Base-by-base conservation (phyloP, 1,140 invertebrate genomes). In the Drosophila serrata region DNA sequence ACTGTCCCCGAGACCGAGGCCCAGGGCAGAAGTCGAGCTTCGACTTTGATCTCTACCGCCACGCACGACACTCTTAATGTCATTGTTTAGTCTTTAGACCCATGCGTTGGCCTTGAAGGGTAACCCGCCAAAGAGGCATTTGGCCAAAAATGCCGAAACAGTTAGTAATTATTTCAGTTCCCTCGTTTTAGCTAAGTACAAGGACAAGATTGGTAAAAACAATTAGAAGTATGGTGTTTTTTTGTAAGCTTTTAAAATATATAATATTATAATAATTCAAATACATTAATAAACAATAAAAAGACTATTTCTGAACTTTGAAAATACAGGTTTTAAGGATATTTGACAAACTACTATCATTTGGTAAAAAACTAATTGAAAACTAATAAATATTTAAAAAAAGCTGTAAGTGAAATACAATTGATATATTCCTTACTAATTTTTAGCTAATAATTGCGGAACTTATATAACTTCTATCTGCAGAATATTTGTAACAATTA, bases 1-100 rank as follows among this genome's bases (percentile, higher is more conserved):
- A 31, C 67, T 69, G 64, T 22, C 68, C 39, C 64, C 24, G 40
- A n/a, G 51, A 33, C 33, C 35, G 40, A 42, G 39, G 33, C 64
- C 49, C 37, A 43, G 37, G 40, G 42, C 62, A 67, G 60, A 48
- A 33, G 58, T 13, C 45, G 48, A 42, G 19, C 55, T 5, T 5
- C 15, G n/a, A 48, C 81, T 88, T 88, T 88, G 85, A 88, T 79
- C 69, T 88, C 59, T 63, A 39, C 77, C 85, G 85, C 84, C 85
- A 81, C 62, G 78, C 84, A 88, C 80, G 72, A 88, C 70, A 87
- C 74, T 67, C 73, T 75, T 42, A 67, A 49, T 72, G 68, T 35
- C 67, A 72, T 58, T 58, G 68, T 33, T 48, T 69, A 40, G 39
- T 33, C 33, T 67, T 67, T 31, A 17, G 33, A 24, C 35, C 46